These are phyloP conservation scores for Melanaphis sacchari DNA, from an alignment of 1,140 invertebrate species.

Conservation along the genomic window DNA sequence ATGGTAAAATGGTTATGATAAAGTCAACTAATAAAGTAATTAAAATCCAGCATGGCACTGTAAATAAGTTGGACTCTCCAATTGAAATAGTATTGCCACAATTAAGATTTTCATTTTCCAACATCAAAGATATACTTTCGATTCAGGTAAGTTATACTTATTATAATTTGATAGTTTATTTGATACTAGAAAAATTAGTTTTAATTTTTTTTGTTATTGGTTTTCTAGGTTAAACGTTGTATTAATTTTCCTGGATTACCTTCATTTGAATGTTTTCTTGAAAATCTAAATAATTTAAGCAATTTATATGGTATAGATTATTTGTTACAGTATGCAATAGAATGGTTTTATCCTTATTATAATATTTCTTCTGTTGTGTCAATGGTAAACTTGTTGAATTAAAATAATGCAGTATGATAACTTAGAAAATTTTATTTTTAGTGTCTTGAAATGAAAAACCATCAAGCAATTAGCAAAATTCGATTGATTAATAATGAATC, in stretches of 20 bases:
- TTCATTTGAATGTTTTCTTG: slow-evolving; percentile 33
- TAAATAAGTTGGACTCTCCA: slow-evolving; percentile 65
- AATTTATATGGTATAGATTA: slow-evolving; percentile 38
- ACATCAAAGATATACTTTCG: slow-evolving; percentile 49
- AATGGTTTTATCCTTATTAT: slow-evolving; percentile 54
- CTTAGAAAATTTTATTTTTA: slow-evolving; percentile 38
- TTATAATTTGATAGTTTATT: neutral
- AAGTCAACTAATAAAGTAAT: slow-evolving; percentile 67
- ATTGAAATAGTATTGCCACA: slow-evolving; percentile 66
- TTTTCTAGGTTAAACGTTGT: slow-evolving; percentile 15
- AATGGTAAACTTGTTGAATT: slow-evolving; percentile 25
- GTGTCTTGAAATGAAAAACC: slow-evolving; percentile 42
- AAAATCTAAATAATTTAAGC: slow-evolving; percentile 26
- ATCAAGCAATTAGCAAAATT: slow-evolving; percentile 45
- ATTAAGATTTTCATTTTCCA: slow-evolving; percentile 60
- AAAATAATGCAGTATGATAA: neutral
- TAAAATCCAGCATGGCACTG: slow-evolving; percentile 64
- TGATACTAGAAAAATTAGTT: neutral
- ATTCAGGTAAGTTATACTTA: slow-evolving; percentile 19
- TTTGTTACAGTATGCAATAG: slow-evolving; percentile 39
- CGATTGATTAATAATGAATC: slow-evolving; percentile 32
- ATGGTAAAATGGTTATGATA: slow-evolving; percentile 65
- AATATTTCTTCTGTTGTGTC: slow-evolving; percentile 36
- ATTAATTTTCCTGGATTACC: slow-evolving; percentile 33
- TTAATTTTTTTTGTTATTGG: neutral